phyloP scores from a whole-genome alignment of 2,113 vertebrate species.

The Ahaetulla prasina region DNA sequence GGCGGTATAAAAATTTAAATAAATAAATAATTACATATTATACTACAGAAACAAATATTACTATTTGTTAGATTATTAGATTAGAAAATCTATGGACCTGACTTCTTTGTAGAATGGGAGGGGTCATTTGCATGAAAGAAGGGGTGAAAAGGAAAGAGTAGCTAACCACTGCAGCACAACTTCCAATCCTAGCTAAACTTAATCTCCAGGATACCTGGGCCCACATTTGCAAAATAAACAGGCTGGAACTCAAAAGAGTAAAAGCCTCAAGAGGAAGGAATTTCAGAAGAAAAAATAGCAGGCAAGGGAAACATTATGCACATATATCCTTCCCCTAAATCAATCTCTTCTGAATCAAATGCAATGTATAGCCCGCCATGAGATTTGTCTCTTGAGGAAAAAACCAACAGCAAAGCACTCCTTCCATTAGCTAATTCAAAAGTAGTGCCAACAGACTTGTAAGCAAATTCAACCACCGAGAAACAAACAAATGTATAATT shows the following conservation, averaged over 20 bases:
- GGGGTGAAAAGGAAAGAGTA: not conserved
- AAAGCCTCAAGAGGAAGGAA: not conserved
- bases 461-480: not conserved
- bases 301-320: not conserved
- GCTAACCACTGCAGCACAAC: not conserved
- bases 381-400: not conserved
- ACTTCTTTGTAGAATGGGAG: not conserved
- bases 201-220: not conserved
- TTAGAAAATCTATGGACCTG: not conserved
- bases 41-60: not conserved
- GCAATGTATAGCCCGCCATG: no score
- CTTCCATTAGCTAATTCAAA: not conserved
- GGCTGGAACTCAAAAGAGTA: not conserved
- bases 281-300: not conserved
- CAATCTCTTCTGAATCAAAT: not conserved
- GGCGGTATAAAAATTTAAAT: no score
- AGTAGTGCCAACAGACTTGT: not conserved
- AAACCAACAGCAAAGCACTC: not conserved
- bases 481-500: not conserved
- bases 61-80: no score
- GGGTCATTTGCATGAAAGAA: not conserved
- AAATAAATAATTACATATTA: not conserved
- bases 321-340: not conserved
- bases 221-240: not conserved
- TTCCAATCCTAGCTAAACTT: not conserved